Evolutionary conservation across 2,888 invertebrate species (phyloP), one percentile per base, ranked within the genome.

Genomic region (Chouioia cunea): DNA sequence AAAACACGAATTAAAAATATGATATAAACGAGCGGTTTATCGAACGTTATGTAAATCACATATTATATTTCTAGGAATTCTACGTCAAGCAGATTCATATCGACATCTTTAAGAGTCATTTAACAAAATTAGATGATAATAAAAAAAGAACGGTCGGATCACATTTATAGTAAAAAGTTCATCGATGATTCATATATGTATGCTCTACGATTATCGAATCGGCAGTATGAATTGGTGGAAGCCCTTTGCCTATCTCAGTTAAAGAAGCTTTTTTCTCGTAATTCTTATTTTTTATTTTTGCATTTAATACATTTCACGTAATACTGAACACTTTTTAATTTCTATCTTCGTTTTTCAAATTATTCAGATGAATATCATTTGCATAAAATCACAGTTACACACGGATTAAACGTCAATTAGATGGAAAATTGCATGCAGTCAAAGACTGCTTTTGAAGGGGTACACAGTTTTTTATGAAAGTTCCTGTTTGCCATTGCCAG

Each of bases 1-100:
- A 64, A 64, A 69, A 70, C n/a, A 60, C 44, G n/a, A 73, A 68
- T 70, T 43, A 52, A 54, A 68, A 68, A 50, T 54, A 15, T 65
- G 50, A 27, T 59, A 48, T 23, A 50, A 65, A 56, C 10, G 43
- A 65, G 65, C 23, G 43, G 2, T 59, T 12, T 70, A 70, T 70
- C 70, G 56, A 70, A 65, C 70, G 60, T 65, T 54, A 60, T 65
- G 58, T 2, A 16, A 43, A 65, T 60, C 54, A 65, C 60, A 64
- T 46, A 43, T 63, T 44, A 44, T 64, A n/a, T 18, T 10, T 58
- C 16, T 16, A 44, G 46, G 23, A 56, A n/a, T 47, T 67, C 8
- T 27, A 50, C 50, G 2, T 65, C 22, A 57, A 59, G 6, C 6
- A 4, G 10, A 47, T 16, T 46, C n/a, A 4, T 3, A 12, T 50